Evolutionary conservation across 2,888 invertebrate species (phyloP), one percentile per base, ranked within the genome.

Genomic region (Drosophila anomalipes): DNA sequence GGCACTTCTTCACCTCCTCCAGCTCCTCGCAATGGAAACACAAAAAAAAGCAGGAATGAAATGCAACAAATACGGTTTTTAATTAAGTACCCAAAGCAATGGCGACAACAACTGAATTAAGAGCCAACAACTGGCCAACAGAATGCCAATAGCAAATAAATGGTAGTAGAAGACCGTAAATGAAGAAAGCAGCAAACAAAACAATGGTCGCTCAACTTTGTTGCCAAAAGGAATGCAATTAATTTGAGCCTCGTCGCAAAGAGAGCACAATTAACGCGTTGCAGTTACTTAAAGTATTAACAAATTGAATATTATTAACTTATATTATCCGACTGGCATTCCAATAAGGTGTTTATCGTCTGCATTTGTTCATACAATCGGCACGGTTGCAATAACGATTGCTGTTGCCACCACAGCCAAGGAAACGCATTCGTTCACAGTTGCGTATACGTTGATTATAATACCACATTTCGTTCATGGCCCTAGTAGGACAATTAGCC

Each of bases 31-130:
- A 37, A 56, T n/a, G 6, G 58, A n/a, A 19, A 54, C 51, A 28
- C 51, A 28, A 19, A 16, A 32, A 44, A 37, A 30, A 22, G 52
- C 39, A 30, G 10, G 49, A 65, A 79, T 67, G 70, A 75, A 84
- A 74, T 70, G 74, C 83, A 86, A 78, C 81, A 81, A 82, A 86
- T 87, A 85, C 71, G 72, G 74, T 76, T 89, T 87, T 89, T 89
- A 86, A 86, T 86, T 89, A 86, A 89, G 70, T 69, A 70, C 35
- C 88, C 69, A 82, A 77, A 80, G 75, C 85, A 68, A 69, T 54
- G 71, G 69, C 74, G 72, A 66, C 70, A 74, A 75, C 89, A 89
- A 75, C 71, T 82, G 66, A 82, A 83, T 84, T 89, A 77, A 64
- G 62, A 65, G 26, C 7, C 59, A 62, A 66, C 39, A 39, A 67